Evolutionary conservation across 2,888 invertebrate species (phyloP), one percentile per base, ranked within the genome.

Genomic region (Platerodrilus igneus): DNA sequence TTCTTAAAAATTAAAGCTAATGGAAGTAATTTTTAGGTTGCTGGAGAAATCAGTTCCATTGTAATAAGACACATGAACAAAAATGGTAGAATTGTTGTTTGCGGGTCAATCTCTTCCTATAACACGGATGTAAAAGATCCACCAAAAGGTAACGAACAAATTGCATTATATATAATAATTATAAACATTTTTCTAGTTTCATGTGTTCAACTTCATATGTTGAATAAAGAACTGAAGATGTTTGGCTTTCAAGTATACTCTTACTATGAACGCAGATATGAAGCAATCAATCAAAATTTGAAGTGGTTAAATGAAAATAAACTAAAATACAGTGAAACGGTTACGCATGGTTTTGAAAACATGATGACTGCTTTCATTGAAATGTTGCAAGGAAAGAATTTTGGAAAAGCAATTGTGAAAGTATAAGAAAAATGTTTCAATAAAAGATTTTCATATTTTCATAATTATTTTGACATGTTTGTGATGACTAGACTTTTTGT

Each of bases 281-380:
- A 83, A 62, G 83, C 79, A 2, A 71, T 81, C 16, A 57, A 69
- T 13, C 75, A 78, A 49, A 81, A 84, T 63, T 54, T 75, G 9
- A 62, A 72, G 40, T 81, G 79, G 79, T 66, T 84, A 37, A 64
- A 67, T 28, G 76, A 81, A 68, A 85, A 83, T 19, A 84, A 84
- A 65, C 55, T 87, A 7, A 77, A 78, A 55, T 79, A 79, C 57
- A 70, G 70, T 46, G 86, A 87, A 63, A 82, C 83, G 30, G 59
- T 79, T 1, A 81, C 81, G 2, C 67, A 79, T 43, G 85, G 84
- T 2, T 85, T 86, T 63, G 81, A 83, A 45, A 82, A 82, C 52
- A 81, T 83, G 77, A 79, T 81, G 1, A 71, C 78, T 28, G 83
- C 84, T 18, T 76, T 86, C 42, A 70, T 76, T 37, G 81, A 77